Evolutionary conservation across 2,797 vertebrate species (phyloP).

Genomic region (Macropus fuliginosus): DNA sequence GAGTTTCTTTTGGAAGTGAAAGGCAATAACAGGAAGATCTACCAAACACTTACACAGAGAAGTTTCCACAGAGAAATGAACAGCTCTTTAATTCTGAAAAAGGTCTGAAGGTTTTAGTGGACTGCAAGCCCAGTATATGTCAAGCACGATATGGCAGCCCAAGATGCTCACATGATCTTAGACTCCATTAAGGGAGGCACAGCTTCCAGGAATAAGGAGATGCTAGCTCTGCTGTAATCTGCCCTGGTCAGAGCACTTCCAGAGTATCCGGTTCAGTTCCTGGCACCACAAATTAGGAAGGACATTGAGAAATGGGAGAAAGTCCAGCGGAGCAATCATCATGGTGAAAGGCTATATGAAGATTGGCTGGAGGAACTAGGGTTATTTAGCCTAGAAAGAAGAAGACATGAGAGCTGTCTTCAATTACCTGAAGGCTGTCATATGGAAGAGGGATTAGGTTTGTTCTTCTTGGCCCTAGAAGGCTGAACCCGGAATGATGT

Average conservation of each 20-base stretch:
- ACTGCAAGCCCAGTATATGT: not conserved
- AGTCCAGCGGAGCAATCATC: not conserved
- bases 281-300: not conserved
- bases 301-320: slow-evolving; percentile 4
- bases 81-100: not conserved
- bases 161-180: not conserved
- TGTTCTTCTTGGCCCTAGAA: not conserved
- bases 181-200: not conserved
- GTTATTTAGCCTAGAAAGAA: not conserved
- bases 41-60: not conserved
- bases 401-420: not conserved
- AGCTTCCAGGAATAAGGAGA: not conserved
- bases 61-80: not conserved
- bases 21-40: not conserved
- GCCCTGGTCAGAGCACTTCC: not conserved
- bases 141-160: not conserved
- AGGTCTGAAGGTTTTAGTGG: not conserved
- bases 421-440: slow-evolving; percentile 3
- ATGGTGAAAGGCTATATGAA: not conserved
- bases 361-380: not conserved
- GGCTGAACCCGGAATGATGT: not conserved
- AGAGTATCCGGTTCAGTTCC: not conserved
- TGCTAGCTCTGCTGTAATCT: not conserved
- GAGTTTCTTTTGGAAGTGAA: not conserved
- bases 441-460: not conserved